A percentile compares a stretch with the other conserved stretches of the same genome.
These are phyloP conservation scores for Neodiprion pinetum DNA, from an alignment of 1,140 invertebrate genomes.

Conservation along the genomic window DNA sequence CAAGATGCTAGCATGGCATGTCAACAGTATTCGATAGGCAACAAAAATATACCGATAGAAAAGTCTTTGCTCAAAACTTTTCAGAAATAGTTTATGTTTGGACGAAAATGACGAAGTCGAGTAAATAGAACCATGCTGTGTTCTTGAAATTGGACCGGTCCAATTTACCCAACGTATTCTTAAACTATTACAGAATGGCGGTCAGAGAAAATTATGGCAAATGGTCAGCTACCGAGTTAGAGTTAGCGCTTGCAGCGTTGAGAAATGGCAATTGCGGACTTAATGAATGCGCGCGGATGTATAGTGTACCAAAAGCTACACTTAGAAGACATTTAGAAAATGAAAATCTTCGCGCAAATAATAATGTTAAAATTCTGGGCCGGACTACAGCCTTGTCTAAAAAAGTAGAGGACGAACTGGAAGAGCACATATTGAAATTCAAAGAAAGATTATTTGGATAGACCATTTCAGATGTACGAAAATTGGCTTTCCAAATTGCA, in stretches of 20 bases:
- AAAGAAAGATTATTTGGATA: conserved; percentile 29
- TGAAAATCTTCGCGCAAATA: conserved; percentile 14
- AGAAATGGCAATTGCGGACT: conserved; percentile 8
- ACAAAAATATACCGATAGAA: too few relatives aligned
- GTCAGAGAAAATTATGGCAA: not conserved
- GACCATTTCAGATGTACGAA: conserved; percentile 26
- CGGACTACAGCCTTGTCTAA: conserved; percentile 19
- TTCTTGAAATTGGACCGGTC: too few relatives aligned
- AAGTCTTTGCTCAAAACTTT: too few relatives aligned
- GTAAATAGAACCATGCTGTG: too few relatives aligned
- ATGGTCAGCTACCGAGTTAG: not conserved
- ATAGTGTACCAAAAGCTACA: conserved; percentile 22
- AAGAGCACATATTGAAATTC: conserved; percentile 20
- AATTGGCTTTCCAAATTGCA: conserved; percentile 40
- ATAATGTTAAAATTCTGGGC: conserved; percentile 15
- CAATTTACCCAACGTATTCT: too few relatives aligned
- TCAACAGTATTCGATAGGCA: too few relatives aligned
- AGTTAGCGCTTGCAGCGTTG: not conserved
- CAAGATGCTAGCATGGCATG: too few relatives aligned
- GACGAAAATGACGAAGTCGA: too few relatives aligned
- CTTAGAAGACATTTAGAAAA: conserved; percentile 20
- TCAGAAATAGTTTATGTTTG: too few relatives aligned
- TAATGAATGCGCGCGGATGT: conserved; percentile 19
- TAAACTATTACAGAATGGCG: not conserved
- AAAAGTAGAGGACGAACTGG: conserved; percentile 28